Percentiles rank a stretch among this genome's conserved stretches.
These are phyloP conservation scores for Erinaceus europaeus DNA, from an alignment of 2,113 vertebrate genomes.

Conservation along the genomic window DNA sequence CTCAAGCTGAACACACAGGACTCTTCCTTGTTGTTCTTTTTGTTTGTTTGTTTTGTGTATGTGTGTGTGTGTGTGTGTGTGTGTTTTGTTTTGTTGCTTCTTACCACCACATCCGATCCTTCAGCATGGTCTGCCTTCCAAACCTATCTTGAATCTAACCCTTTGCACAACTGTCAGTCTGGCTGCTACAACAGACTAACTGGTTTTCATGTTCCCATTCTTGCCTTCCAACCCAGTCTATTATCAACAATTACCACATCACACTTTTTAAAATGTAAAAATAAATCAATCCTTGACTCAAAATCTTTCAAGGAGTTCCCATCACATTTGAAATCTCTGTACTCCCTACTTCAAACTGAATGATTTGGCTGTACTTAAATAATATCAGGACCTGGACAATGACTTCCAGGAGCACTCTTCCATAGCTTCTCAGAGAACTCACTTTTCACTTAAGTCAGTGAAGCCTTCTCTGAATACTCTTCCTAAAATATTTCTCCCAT, in stretches of 20 bases:
- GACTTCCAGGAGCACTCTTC: not conserved
- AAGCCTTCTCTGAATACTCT: not conserved
- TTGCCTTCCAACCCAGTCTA: not conserved
- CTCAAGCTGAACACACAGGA: not conserved
- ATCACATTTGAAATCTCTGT: constrained; percentile 22
- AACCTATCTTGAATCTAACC: not conserved
- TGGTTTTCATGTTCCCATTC: not conserved
- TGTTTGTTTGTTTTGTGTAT: no score
- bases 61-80: no score
- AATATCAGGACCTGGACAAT: not conserved
- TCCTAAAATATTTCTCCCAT: not conserved
- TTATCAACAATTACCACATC: not conserved
- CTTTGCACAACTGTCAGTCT: not conserved
- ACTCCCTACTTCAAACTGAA: not conserved
- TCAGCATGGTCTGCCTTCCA: not conserved
- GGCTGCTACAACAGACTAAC: not conserved
- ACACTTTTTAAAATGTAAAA: not conserved
- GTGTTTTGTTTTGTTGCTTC: not conserved
- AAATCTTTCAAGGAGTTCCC: not conserved
- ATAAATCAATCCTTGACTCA: not conserved
- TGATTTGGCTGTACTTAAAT: not conserved
- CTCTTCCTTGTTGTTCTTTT: not conserved
- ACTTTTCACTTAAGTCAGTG: not conserved
- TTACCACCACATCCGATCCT: not conserved
- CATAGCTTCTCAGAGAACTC: not conserved